These are phyloP conservation scores for Bombus balteatus DNA, from an alignment of 1,140 invertebrate genomes.

Conservation along the genomic window DNA sequence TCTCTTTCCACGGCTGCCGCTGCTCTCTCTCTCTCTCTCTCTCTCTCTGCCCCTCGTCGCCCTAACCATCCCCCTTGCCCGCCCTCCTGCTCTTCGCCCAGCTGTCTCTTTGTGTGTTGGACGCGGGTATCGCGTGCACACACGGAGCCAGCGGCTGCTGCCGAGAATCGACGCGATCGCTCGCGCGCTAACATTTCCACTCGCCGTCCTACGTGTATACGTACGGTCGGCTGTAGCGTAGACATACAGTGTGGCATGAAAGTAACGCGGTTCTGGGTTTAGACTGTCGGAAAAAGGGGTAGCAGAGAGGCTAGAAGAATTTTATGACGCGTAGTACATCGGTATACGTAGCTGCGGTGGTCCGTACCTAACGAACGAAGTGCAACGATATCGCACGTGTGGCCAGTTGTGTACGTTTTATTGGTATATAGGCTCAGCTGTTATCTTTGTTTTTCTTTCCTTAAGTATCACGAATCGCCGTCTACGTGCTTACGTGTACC, in stretches of 20 bases:
- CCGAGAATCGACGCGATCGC: background rate
- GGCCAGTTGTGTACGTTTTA: background rate
- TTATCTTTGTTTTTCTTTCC: background rate
- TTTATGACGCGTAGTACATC: background rate
- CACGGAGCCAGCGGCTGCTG: background rate
- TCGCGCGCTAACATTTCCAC: background rate
- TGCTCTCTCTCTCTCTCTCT: background rate
- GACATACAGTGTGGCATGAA: background rate
- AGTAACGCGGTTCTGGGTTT: background rate
- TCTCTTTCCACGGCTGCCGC: background rate
- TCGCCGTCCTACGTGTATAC: too few species aligned
- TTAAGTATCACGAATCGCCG: background rate
- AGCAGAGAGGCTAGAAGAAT: background rate
- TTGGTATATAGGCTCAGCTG: too few species aligned
- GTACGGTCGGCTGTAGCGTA: too few species aligned
- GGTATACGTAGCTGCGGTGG: too few species aligned
- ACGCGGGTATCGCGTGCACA: conserved; percentile 27
- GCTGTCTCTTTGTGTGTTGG: conserved; percentile 41
- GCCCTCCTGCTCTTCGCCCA: conserved; percentile 15
- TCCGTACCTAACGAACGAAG: background rate
- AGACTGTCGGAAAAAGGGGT: background rate
- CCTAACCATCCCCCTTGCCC: background rate
- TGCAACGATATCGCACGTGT: background rate
- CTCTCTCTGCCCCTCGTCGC: background rate
- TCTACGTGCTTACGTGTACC: background rate